A percentile compares a stretch with the other conserved stretches of the same genome.
These are phyloP conservation scores for Parapsyche elsis DNA, from an alignment of 1,140 invertebrate genomes.

Conservation along the genomic window DNA sequence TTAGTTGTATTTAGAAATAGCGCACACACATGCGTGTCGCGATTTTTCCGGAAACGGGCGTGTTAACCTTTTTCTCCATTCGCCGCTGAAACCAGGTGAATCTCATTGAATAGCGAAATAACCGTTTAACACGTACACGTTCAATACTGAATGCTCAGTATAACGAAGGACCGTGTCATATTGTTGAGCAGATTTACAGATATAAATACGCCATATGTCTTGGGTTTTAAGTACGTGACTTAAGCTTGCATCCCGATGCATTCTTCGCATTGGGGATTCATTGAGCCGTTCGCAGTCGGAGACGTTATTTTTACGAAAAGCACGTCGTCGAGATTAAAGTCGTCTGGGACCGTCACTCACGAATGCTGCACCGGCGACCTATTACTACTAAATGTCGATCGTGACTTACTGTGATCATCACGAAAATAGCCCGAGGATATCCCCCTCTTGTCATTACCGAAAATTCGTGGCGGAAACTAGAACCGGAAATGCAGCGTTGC, in stretches of 20 bases:
- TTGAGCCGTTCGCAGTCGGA: background rate
- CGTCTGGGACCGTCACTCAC: background rate
- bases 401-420: background rate
- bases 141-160: no score
- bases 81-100: no score
- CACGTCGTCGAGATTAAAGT: conserved; percentile 15
- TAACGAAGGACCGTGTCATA: no score
- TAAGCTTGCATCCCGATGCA: background rate
- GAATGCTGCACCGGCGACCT: background rate
- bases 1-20: no score
- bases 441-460: background rate
- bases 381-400: conserved; percentile 23
- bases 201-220: no score
- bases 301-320: conserved; percentile 22
- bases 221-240: no score
- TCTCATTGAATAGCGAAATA: no score
- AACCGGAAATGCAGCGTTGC: background rate
- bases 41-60: no score
- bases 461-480: background rate
- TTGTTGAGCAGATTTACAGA: no score
- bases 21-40: no score
- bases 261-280: background rate
- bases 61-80: no score
- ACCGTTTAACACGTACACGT: no score
- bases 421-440: background rate